These are phyloP conservation scores for Formica aserva DNA, from an alignment of 2,888 invertebrate species.

Conservation along the genomic window DNA sequence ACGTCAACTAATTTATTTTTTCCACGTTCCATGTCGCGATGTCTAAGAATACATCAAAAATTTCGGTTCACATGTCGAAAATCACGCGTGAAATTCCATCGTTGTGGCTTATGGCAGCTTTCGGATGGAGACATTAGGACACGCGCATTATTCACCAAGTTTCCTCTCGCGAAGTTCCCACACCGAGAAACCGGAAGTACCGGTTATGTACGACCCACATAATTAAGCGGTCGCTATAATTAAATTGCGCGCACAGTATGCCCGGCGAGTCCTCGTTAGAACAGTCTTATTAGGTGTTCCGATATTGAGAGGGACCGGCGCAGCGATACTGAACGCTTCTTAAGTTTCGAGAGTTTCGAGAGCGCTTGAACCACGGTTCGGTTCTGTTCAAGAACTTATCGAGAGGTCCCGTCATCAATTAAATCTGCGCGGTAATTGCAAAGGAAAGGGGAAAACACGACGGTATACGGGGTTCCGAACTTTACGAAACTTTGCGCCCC, in stretches of 20 bases:
- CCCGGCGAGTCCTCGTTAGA: slow-evolving; percentile 53
- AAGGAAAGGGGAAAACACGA: slow-evolving; percentile 39
- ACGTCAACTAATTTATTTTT: not conserved
- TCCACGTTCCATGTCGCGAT: not conserved
- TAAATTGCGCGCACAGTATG: slow-evolving; percentile 55
- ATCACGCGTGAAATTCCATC: not conserved
- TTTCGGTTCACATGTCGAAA: not conserved
- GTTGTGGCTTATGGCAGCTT: not conserved
- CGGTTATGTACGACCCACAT: slow-evolving; percentile 45
- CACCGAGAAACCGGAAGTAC: slow-evolving; percentile 43
- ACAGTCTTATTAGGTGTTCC: slow-evolving; percentile 63
- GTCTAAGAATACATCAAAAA: not conserved
- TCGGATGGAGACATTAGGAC: slow-evolving; percentile 3
- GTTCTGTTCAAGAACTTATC: slow-evolving; percentile 53
- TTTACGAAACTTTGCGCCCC: slow-evolving; percentile 34
- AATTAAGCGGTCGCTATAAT: slow-evolving; percentile 62
- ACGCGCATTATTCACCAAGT: slow-evolving; percentile 38
- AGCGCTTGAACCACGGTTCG: slow-evolving; percentile 40
- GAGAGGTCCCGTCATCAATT: slow-evolving; percentile 56
- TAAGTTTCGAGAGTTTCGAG: slow-evolving; percentile 49
- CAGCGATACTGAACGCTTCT: slow-evolving; percentile 58
- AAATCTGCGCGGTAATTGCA: slow-evolving; percentile 59
- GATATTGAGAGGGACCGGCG: slow-evolving; percentile 52
- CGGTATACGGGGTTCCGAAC: slow-evolving; percentile 11
- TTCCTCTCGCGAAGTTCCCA: slow-evolving; percentile 32